Evolutionary conservation across 2,113 vertebrate species (phyloP).

Genomic region (Macrotus californicus): DNA sequence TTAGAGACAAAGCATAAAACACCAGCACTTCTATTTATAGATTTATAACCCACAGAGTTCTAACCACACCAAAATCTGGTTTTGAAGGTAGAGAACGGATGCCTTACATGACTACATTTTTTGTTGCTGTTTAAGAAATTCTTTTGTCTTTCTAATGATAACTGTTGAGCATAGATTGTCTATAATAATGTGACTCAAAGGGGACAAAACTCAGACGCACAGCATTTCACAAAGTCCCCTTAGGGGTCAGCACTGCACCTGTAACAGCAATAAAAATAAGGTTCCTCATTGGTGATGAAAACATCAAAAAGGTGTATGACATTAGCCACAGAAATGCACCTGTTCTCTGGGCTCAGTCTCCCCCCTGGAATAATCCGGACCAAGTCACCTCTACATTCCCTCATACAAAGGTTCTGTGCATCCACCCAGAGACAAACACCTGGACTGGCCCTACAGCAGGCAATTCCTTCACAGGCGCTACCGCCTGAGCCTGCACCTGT

Average conservation of each 20-base stretch:
- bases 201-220: neutral
- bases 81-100: neutral
- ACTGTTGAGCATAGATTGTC: no score
- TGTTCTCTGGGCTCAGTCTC: no score
- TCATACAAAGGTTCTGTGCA: accelerated
- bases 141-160: neutral
- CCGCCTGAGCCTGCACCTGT: no score
- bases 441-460: no score
- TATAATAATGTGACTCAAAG: neutral
- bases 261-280: no score
- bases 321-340: accelerated
- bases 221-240: accelerated
- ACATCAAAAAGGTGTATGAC: accelerated
- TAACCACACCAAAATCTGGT: neutral
- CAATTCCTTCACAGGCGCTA: accelerated
- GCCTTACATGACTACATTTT: accelerated
- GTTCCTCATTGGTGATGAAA: accelerated
- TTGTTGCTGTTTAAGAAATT: neutral
- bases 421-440: no score
- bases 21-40: neutral
- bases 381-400: neutral
- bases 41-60: neutral
- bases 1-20: neutral
- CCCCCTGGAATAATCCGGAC: neutral
- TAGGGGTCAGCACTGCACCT: no score